phyloP scores from a whole-genome alignment of 2,113 vertebrate genomes.

The Gobius niger region DNA sequence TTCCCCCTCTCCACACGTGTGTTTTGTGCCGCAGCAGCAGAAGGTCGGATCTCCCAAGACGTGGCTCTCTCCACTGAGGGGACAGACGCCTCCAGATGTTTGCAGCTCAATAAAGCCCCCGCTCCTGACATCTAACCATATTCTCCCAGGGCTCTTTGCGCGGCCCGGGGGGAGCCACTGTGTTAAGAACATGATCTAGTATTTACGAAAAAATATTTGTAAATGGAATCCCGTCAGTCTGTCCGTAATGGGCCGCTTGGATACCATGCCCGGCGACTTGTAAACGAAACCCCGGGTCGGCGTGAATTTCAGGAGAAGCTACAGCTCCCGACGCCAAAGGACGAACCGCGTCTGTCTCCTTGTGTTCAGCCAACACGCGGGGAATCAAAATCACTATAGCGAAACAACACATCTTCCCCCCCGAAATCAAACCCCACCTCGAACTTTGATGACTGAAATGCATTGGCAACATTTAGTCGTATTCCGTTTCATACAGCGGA shows the following conservation, averaged over 20 bases:
- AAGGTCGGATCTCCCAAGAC: slow-evolving; percentile 66
- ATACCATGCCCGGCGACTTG: slow-evolving; percentile 33
- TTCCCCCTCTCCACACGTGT: background rate
- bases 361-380: slow-evolving; percentile 44
- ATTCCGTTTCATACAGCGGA: slow-evolving; percentile 65
- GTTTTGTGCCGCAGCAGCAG: slow-evolving; percentile 62
- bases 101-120: slow-evolving; percentile 60
- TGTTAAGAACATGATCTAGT: slow-evolving; percentile 80
- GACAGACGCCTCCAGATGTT: slow-evolving; percentile 70
- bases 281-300: slow-evolving; percentile 49
- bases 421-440: slow-evolving; percentile 52
- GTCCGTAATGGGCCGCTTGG: slow-evolving; percentile 49
- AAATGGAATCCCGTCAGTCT: slow-evolving; percentile 73
- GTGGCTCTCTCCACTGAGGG: slow-evolving; percentile 35
- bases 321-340: slow-evolving; percentile 52
- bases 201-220: slow-evolving; percentile 83
- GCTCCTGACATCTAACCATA: slow-evolving; percentile 45
- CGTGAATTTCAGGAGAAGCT: slow-evolving; percentile 67
- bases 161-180: slow-evolving; percentile 59
- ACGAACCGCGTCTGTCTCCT: slow-evolving; percentile 62
- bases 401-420: slow-evolving; percentile 40
- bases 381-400: slow-evolving; percentile 45
- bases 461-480: slow-evolving; percentile 58
- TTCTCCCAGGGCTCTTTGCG: slow-evolving; percentile 61
- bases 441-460: slow-evolving; percentile 62